These are phyloP conservation scores for Xylota segnis DNA, from an alignment of 2,888 invertebrate species.

Conservation along the genomic window DNA sequence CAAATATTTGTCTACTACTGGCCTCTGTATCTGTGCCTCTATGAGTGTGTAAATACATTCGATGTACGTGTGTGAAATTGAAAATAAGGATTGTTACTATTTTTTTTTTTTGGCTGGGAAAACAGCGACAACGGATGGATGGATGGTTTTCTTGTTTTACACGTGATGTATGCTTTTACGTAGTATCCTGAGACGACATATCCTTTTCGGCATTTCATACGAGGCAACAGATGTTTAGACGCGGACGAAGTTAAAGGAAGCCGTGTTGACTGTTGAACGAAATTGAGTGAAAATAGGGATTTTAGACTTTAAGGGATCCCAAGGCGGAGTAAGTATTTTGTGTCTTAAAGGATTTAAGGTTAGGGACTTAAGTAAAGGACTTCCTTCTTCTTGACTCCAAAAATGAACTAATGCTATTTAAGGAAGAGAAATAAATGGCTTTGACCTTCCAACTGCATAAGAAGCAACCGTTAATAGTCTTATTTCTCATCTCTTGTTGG, in stretches of 20 bases:
- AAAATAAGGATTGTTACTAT: slow-evolving; percentile 65
- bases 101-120: background rate
- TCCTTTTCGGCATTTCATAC: slow-evolving; percentile 54
- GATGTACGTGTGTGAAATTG: slow-evolving; percentile 72
- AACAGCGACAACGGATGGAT: slow-evolving; percentile 36
- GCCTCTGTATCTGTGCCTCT: slow-evolving; percentile 17
- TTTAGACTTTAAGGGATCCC: background rate
- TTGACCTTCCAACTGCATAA: too few relatives aligned
- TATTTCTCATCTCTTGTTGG: too few relatives aligned
- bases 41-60: slow-evolving; percentile 57
- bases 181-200: slow-evolving; percentile 32
- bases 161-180: slow-evolving; percentile 48
- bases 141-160: slow-evolving; percentile 72
- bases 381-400: background rate
- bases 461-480: too few relatives aligned
- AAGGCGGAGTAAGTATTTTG: background rate
- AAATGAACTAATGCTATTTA: too few relatives aligned
- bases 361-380: background rate
- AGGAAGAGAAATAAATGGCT: too few relatives aligned
- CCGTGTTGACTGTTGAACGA: slow-evolving; percentile 28
- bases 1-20: slow-evolving; percentile 70
- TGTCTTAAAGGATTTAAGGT: slow-evolving; percentile 1
- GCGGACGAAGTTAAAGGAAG: background rate
- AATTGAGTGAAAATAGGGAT: slow-evolving; percentile 30
- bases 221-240: slow-evolving; percentile 72